Percentiles rank a stretch among this genome's conserved stretches.
These are phyloP conservation scores for Anagrus nilaparvatae DNA, from an alignment of 1,140 invertebrate species.

Conservation along the genomic window DNA sequence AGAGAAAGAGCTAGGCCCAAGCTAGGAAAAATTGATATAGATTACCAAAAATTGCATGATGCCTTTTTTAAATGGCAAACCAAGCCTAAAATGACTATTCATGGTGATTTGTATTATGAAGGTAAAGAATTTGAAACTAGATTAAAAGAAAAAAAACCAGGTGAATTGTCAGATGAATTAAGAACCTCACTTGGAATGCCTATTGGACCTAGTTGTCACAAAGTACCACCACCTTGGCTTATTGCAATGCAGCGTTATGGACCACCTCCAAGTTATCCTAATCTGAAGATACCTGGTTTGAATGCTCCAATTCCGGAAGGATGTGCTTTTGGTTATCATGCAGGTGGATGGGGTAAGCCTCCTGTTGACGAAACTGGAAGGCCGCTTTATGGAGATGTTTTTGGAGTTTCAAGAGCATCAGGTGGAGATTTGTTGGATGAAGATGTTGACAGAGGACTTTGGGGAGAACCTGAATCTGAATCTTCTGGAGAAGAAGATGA, in stretches of 20 bases:
- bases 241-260: constrained; percentile 99
- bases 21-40: constrained; percentile 98
- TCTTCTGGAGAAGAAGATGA: constrained; percentile 83
- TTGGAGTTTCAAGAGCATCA: constrained; percentile 52
- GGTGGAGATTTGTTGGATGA: constrained; percentile 65
- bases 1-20: constrained; percentile 93
- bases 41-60: constrained; percentile 99
- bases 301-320: constrained; percentile 93
- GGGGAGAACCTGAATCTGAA: constrained; percentile 97
- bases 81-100: constrained; percentile 97
- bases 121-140: constrained; percentile 99
- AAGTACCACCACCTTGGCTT: constrained; percentile 95
- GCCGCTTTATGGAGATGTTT: constrained; percentile 98
- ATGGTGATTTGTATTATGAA: constrained; percentile 99
- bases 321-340: constrained; percentile 98
- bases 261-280: constrained; percentile 97
- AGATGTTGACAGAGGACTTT: constrained; percentile 82
- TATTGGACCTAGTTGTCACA: constrained; percentile 78
- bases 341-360: constrained; percentile 99
- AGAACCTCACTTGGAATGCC: constrained; percentile 97
- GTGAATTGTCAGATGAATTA: constrained; percentile 91
- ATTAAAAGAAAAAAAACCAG: constrained; percentile 97
- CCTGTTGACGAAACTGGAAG: constrained; percentile 97
- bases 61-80: constrained; percentile 99
- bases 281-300: constrained; percentile 90